Evolutionary conservation across 2,113 vertebrate genomes (phyloP), one percentile per base, ranked within the genome.

Genomic region (Hiodon tergisus): DNA sequence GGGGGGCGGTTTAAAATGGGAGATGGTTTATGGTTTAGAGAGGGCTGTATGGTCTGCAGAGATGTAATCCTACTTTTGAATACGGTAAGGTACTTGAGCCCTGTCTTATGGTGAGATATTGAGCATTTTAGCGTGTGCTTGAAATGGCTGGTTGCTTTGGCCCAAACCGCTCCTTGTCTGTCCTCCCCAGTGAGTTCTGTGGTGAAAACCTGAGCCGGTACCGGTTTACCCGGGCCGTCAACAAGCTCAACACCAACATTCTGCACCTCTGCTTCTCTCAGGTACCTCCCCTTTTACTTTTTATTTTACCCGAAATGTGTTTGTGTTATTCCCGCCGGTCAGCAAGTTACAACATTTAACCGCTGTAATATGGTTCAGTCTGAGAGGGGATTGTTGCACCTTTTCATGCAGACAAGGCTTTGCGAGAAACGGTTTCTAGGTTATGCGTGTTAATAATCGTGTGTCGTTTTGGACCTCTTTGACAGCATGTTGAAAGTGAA

Each of bases 221-320:
- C 82, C 93, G 94, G 72, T 98, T 98, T 89, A 98, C 92, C 6
- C 92, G 95, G 76, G 94, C 94, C 13, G 93, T 99, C 85, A 97
- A 89, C 89, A 98, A 97, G 83, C 90, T 99, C 79, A 99, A 99
- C 82, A 92, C 95, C 68, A 98, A 99, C 81, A 90, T 96, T 84
- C 94, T 99, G 66, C 95, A 98, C 81, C 93, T 99, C 48, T 98
- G 96, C 87, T 98, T 98, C 89, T 99, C 97, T 16, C 97, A 99
- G 96, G 97, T 98, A 91, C 2, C 83, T n/a, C 53, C 63, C 31
- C 55, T 46, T 4, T 14, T 59, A 3, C 4, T 47, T n/a, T 47
- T 51, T 51, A 7, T 16, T 67, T 51, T 50, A 51, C 48, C 52
- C 48, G 9, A 3, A 11, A 59, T 59, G 14, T 31, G 31, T 31